Evolutionary conservation across 1,140 invertebrate species (phyloP).

Genomic region (Leptinotarsa defecta): DNA sequence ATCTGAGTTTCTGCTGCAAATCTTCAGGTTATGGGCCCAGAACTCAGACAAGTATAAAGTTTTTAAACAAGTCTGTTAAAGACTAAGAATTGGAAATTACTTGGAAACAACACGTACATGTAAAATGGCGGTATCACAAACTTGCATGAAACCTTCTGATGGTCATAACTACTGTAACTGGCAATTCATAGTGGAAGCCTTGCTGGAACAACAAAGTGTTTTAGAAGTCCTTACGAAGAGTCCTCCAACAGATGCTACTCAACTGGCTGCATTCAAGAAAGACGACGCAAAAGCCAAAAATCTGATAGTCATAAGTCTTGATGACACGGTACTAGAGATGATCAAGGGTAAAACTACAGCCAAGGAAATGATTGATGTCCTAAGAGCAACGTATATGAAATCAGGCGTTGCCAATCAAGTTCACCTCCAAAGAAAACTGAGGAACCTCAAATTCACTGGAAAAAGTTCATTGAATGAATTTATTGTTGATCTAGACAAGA

Average conservation of each 20-base stretch:
- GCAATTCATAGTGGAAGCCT: too few relatives aligned
- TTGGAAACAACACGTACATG: too few relatives aligned
- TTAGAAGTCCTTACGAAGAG: too few relatives aligned
- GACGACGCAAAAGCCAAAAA: not conserved
- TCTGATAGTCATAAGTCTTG: conserved; percentile 22
- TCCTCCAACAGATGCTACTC: too few relatives aligned
- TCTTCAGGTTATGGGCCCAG: too few relatives aligned
- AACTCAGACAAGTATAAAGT: too few relatives aligned
- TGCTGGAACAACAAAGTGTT: too few relatives aligned
- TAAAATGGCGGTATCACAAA: too few relatives aligned
- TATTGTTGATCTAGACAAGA: conserved; percentile 24
- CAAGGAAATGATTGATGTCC: conserved; percentile 24
- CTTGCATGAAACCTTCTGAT: too few relatives aligned
- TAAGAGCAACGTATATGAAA: conserved; percentile 8
- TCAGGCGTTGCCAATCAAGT: conserved; percentile 11
- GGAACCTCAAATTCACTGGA: conserved; percentile 21
- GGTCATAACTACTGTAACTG: too few relatives aligned
- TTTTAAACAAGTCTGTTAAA: not conserved
- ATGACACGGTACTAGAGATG: conserved; percentile 22
- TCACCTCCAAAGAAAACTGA: conserved; percentile 16
- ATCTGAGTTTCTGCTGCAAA: too few relatives aligned
- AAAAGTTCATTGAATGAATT: conserved; percentile 7
- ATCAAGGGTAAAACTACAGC: conserved; percentile 23
- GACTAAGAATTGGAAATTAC: not conserved
- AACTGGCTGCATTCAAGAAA: too few relatives aligned